phyloP scores from a whole-genome alignment of 2,888 invertebrate species.

The Himalopsyche japonica region DNA sequence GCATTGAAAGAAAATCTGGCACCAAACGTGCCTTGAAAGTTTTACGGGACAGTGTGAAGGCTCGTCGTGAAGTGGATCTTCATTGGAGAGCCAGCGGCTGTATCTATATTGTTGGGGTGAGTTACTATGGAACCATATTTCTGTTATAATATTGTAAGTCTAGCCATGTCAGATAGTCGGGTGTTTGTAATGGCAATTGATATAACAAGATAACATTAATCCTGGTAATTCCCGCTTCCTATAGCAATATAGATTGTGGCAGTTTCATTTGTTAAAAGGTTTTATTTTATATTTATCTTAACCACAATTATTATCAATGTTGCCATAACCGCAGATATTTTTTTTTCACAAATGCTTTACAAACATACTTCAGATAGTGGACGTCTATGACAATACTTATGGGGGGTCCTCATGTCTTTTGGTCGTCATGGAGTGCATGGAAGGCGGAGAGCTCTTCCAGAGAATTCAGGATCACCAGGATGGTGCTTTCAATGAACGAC shows the following conservation, averaged over 20 bases:
- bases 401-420: conserved; percentile 88
- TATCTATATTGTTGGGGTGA: conserved; percentile 86
- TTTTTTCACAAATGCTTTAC: neutral
- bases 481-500: conserved; percentile 93
- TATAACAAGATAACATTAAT: no score
- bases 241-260: no score
- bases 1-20: conserved; percentile 75
- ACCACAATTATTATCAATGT: no score
- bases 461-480: conserved; percentile 94
- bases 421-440: conserved; percentile 99
- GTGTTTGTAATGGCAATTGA: no score
- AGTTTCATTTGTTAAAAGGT: no score
- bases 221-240: no score
- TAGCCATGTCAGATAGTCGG: no score
- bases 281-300: no score
- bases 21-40: conserved; percentile 92
- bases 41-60: conserved; percentile 89
- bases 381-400: conserved; percentile 97
- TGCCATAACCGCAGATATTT: no score
- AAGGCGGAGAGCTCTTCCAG: conserved; percentile 96
- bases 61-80: conserved; percentile 91
- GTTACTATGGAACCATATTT: neutral
- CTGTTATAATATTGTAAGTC: no score
- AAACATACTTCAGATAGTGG: conserved; percentile 62
- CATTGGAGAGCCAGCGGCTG: conserved; percentile 94